A percentile compares a stretch with the other conserved stretches of the same genome.
These are phyloP conservation scores for Parapristionchus giblindavisi DNA, from an alignment of 2,888 invertebrate genomes.

Conservation along the genomic window DNA sequence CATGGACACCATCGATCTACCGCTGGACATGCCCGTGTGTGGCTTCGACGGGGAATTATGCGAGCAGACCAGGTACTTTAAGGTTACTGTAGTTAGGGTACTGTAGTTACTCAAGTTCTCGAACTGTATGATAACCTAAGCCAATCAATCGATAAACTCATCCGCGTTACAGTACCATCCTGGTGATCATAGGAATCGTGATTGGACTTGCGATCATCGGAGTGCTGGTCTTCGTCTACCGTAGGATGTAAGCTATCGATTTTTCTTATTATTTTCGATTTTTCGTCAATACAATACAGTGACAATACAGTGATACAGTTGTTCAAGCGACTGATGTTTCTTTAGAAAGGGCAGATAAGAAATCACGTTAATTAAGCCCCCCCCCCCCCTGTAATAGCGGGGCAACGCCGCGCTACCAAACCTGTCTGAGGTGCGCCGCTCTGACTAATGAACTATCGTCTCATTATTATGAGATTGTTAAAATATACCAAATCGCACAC, in stretches of 20 bases:
- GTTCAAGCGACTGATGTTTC: neutral
- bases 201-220: neutral
- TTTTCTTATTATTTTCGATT: neutral
- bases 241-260: slow-evolving; percentile 3
- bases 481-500: no score
- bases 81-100: neutral
- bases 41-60: slow-evolving; percentile 28
- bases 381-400: no score
- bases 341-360: neutral
- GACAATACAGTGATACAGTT: neutral
- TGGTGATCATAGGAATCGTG: slow-evolving; percentile 27
- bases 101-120: neutral
- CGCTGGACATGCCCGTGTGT: slow-evolving; percentile 32
- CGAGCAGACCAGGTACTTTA: slow-evolving; percentile 29
- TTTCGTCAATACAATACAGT: neutral
- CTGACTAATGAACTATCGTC: no score
- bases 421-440: no score
- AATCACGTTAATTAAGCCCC: no score
- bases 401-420: no score
- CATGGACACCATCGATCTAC: slow-evolving; percentile 4
- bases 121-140: neutral
- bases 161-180: slow-evolving; percentile 1
- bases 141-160: neutral
- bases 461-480: no score
- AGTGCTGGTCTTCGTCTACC: slow-evolving; percentile 19